These are phyloP conservation scores for Apis dorsata DNA, from an alignment of 1,140 invertebrate genomes.

Conservation along the genomic window DNA sequence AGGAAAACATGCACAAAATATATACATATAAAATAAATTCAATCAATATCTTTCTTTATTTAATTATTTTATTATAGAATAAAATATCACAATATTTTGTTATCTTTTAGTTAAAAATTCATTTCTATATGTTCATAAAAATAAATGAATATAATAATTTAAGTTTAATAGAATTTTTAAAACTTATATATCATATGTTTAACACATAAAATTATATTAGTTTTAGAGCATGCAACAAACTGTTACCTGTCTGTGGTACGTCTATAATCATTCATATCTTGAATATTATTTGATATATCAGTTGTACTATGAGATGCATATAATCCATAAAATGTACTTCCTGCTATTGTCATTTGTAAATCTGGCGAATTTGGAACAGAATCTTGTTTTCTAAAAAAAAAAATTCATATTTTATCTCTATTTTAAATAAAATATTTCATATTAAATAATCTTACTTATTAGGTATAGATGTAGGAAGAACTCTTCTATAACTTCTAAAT, in stretches of 20 bases:
- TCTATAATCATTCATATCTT: constrained; percentile 74
- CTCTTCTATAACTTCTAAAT: constrained; percentile 87
- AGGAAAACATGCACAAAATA: constrained; percentile 39
- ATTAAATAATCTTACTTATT: constrained; percentile 60
- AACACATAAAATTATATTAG: constrained; percentile 6
- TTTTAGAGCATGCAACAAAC: constrained; percentile 10
- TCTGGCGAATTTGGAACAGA: constrained; percentile 66
- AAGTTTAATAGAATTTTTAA: constrained; percentile 6
- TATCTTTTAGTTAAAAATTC: neutral
- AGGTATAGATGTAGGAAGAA: constrained; percentile 76
- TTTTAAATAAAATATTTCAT: constrained; percentile 4
- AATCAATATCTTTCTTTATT: constrained; percentile 22
- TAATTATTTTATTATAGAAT: constrained; percentile 33
- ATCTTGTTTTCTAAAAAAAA: constrained; percentile 66
- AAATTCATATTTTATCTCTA: constrained; percentile 3
- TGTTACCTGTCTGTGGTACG: constrained; percentile 69
- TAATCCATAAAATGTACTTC: constrained; percentile 75
- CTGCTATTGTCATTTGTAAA: constrained; percentile 72
- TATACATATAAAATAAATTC: constrained; percentile 37
- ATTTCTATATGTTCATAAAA: neutral
- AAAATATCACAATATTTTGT: constrained; percentile 28
- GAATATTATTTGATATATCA: constrained; percentile 67
- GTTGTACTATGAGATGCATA: constrained; percentile 70
- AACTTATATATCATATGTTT: neutral
- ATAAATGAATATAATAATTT: neutral